These are phyloP conservation scores for Trissoscelio sp. DNA, from an alignment of 2,888 invertebrate genomes.

Conservation along the genomic window DNA sequence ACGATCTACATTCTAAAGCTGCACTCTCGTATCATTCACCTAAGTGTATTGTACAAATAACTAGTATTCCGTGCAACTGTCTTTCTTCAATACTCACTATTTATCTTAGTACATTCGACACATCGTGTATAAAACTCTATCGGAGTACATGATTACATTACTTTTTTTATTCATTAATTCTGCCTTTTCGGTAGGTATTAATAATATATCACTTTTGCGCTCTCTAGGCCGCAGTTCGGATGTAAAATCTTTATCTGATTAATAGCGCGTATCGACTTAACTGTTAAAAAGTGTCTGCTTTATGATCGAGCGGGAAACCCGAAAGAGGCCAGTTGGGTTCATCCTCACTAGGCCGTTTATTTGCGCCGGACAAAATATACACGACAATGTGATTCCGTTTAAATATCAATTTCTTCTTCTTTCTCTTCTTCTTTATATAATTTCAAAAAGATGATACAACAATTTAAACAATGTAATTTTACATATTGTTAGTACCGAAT, in stretches of 20 bases:
- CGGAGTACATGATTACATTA: constrained; percentile 83
- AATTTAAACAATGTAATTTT: background rate
- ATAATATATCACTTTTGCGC: constrained; percentile 83
- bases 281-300: constrained; percentile 74
- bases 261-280: constrained; percentile 73
- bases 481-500: constrained; percentile 7
- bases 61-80: constrained; percentile 81
- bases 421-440: background rate
- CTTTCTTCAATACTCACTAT: constrained; percentile 80
- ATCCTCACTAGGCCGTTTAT: constrained; percentile 76
- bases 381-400: constrained; percentile 2
- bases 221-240: constrained; percentile 83
- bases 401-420: constrained; percentile 14
- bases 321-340: constrained; percentile 83
- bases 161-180: constrained; percentile 72
- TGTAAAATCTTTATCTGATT: constrained; percentile 77
- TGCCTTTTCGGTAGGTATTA: constrained; percentile 72
- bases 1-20: constrained; percentile 82
- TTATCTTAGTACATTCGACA: constrained; percentile 82
- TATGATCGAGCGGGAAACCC: constrained; percentile 80
- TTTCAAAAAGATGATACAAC: constrained; percentile 22
- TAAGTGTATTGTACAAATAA: constrained; percentile 83
- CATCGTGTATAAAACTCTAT: constrained; percentile 84
- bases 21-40: constrained; percentile 83
- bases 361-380: constrained; percentile 21